Base-by-base conservation (phyloP, 2,888 invertebrate genomes). In the Pecten maximus region DNA sequence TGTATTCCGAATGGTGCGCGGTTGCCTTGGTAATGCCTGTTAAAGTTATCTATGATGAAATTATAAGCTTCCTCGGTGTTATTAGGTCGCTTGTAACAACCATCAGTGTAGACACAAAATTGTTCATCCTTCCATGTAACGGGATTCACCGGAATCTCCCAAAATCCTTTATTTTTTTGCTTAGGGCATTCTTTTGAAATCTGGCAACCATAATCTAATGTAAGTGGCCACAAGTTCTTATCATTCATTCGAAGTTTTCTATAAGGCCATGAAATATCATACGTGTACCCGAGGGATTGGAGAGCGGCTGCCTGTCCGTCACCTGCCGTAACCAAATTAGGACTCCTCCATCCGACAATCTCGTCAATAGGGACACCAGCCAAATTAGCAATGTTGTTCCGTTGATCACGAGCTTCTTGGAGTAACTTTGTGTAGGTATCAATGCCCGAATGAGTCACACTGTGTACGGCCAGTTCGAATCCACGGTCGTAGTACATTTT, bases 401-500 rank as follows among this genome's bases (percentile, higher is more conserved):
- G 94, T 87, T 95, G 95, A 60, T 93, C 60, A 4, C 90, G 91
- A 0, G 94, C 95, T 87, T 95, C 95, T 15, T 90, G 86, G 15
- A 88, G 19, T 8, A 95, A 88, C 40, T 92, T 92, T 12, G 89
- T 90, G n/a, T 90, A 91, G 40, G 98, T 94, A 48, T 92, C 92
- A 39, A 94, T 94, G 35, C 92, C 91, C 1, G 91, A 87, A 50
- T 95, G 95, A 1, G 97, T 97, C 96, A 99, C 98, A 94, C 99
- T 99, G 97, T 99, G 99, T 93, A 99, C 99, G 93, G 99, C 99
- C 97, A 99, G 98, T 97, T 95, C 95, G 40, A 92, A 91, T 8
- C 95, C 95, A 96, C 98, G 98, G 94, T 99, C 97, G 97, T 99
- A 99, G 93, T 99, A 97, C 97, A 99, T 98, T 97, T 99, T 99